Conservation (phyloP, 2,888 invertebrate genomes). For the Melanotus villosus region DNA sequence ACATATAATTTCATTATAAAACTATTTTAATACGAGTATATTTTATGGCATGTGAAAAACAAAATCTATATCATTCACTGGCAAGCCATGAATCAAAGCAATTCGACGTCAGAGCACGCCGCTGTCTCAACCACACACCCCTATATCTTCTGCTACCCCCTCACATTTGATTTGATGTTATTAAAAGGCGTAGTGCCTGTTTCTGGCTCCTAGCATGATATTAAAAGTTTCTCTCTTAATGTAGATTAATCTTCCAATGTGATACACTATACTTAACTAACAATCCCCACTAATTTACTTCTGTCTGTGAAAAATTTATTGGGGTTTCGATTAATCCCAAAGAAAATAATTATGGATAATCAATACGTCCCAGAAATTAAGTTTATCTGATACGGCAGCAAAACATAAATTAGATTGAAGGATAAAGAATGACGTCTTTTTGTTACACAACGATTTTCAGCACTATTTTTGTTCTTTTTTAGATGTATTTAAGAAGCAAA, state of each 20-base stretch:
- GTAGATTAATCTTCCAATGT: constrained; percentile 33
- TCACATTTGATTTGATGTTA: constrained; percentile 47
- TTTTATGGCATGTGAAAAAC: constrained; percentile 45
- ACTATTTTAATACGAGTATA: constrained; percentile 43
- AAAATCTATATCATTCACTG: constrained; percentile 47
- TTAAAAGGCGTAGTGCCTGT: constrained; percentile 42
- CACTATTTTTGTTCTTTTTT: too few species aligned
- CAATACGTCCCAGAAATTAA: neutral
- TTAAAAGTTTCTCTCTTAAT: constrained; percentile 40
- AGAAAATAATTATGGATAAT: too few species aligned
- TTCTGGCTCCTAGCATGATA: constrained; percentile 28
- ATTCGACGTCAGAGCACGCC: constrained; percentile 48
- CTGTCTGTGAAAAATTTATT: neutral
- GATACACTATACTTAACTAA: constrained; percentile 16
- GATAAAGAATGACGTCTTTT: too few species aligned
- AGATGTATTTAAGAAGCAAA: too few species aligned
- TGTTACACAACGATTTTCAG: too few species aligned
- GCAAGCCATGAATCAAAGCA: constrained; percentile 47
- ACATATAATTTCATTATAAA: constrained; percentile 37
- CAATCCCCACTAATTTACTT: neutral
- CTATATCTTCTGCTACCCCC: constrained; percentile 47
- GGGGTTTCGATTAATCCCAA: too few species aligned
- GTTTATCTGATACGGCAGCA: too few species aligned
- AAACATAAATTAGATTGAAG: neutral
- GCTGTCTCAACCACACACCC: constrained; percentile 48